Evolutionary conservation across 1,140 invertebrate species (phyloP).

Genomic region (Trachymyrmex septentrionalis): DNA sequence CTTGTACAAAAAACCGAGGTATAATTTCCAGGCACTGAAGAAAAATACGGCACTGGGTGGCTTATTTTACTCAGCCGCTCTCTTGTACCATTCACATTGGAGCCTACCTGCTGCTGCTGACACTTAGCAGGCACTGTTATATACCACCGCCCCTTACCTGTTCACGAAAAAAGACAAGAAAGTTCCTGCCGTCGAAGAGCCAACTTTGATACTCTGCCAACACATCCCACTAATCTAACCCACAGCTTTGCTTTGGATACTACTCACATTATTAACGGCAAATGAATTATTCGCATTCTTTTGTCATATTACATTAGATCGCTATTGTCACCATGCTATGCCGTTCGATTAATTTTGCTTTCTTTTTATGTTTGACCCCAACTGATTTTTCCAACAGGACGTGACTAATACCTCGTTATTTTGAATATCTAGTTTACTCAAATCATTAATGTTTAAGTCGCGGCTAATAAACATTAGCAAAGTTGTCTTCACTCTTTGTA

Average conservation of each 20-base stretch:
- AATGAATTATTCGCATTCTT: conserved; percentile 56
- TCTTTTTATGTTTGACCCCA: conserved; percentile 25
- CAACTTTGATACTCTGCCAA: conserved; percentile 82
- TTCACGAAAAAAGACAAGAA: conserved; percentile 31
- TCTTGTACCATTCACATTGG: conserved; percentile 65
- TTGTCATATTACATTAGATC: conserved; percentile 25
- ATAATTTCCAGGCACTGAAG: conserved; percentile 73
- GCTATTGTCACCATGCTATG: conserved; percentile 22
- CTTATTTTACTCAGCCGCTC: conserved; percentile 61
- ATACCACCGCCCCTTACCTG: conserved; percentile 45
- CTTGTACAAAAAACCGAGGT: conserved; percentile 29
- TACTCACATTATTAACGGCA: conserved; percentile 78
- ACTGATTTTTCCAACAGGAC: conserved; percentile 16
- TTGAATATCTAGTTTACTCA: conserved; percentile 8
- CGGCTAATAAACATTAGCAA: not conserved
- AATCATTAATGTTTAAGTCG: not conserved
- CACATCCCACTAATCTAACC: conserved; percentile 81
- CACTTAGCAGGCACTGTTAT: conserved; percentile 72
- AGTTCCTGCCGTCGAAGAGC: conserved; percentile 75
- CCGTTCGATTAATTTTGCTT: conserved; percentile 52
- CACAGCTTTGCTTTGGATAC: conserved; percentile 81
- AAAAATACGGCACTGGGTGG: conserved; percentile 72
- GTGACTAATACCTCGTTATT: conserved; percentile 20
- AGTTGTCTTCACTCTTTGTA: not conserved
- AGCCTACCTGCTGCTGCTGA: conserved; percentile 80